Base-by-base conservation (phyloP, 2,113 vertebrate genomes). In the Irena cyanogastra region DNA sequence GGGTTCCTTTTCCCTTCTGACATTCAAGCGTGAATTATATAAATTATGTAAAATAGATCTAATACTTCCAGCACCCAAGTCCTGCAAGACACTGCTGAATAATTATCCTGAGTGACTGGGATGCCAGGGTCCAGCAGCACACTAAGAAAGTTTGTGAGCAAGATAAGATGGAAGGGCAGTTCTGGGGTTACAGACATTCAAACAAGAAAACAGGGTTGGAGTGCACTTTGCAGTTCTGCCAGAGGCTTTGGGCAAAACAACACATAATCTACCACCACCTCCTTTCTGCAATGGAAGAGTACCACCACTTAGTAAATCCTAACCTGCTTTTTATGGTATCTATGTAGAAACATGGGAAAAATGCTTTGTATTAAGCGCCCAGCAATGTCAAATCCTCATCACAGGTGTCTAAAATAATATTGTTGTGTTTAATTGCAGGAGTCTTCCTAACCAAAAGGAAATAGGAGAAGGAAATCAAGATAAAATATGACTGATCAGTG, bases 1-100 rank as follows among this genome's bases (percentile, higher is more conserved):
- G 68, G 61, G 76, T 76, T 89, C 83, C 92, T 95, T 96, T 84
- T 90, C 90, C 79, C 75, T 75, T 71, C 83, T 95, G 93, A 97
- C 85, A 96, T 96, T 60, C 76, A 85, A 83, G 60, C 94, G 59
- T 91, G 91, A 95, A 92, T 87, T 84, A 65, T 64, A 89, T 89
- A 63, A 91, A 95, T 78, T 56, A 44, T 71, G 80, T 76, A 93
- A 87, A 95, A 92, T 64, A 88, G 72, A 75, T 59, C 47, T 87
- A 56, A 87, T 53, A 90, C 27, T 92, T 78, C 69, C 69, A 93
- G 76, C 72, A 87, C 82, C 92, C 85, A 90, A 90, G 50, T 91
- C 56, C 79, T 77, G 33, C 39, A 87, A 88, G 82, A 74, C 6
- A 3, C 57, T 77, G 45, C 41, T 57, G 63, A 83, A 47, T 86